Evolutionary conservation across 2,113 vertebrate genomes (phyloP), one percentile per base, ranked within the genome.

Genomic region (Amblyornis subalaris): DNA sequence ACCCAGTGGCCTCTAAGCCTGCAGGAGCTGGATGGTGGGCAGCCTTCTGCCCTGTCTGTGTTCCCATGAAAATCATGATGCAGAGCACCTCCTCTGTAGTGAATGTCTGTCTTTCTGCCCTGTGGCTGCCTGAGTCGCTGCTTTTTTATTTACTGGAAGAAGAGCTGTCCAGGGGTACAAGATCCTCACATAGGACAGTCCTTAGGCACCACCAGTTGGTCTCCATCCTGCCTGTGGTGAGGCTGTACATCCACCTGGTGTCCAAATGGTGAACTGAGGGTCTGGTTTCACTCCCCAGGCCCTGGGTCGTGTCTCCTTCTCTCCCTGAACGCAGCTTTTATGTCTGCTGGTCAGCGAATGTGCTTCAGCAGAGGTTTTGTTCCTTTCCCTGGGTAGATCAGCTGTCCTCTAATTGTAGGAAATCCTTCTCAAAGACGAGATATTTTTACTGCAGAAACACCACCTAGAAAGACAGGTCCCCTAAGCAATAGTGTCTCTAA

Each of bases 141-240:
- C 0, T 36, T 23, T 61, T 73, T 53, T 44, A 23, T 69, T 60
- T 36, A 26, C 67, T 44, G 33, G 33, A 90, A 58, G 35, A 76
- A 69, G 25, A 58, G 28, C 28, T 70, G 14, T 2, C 2, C 20
- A 35, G n/a, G 35, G 29, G 18, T 57, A 62, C 1, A 1, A 83
- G 79, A 76, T n/a, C 18, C 22, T 72, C 48, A 13, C 12, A 6
- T 0, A 4, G 9, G 19, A 20, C 9, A 50, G 51, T 6, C 38
- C 53, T 45, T 6, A 47, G 65, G 19, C 0, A 0, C 24, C 53
- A 40, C 36, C 0, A 0, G 5, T 6, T 31, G 2, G 2, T 45
- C 64, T 77, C 69, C 10, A 4, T 33, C 51, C 55, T 22, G 60
- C 23, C 47, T 84, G 64, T 35, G 50, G 26, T 84, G 80, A 62